Percentiles rank a stretch among this genome's conserved stretches.
Evolutionary conservation across 2,888 invertebrate genomes (phyloP).

Genomic region (Acanthococcus lagerstroemiae): DNA sequence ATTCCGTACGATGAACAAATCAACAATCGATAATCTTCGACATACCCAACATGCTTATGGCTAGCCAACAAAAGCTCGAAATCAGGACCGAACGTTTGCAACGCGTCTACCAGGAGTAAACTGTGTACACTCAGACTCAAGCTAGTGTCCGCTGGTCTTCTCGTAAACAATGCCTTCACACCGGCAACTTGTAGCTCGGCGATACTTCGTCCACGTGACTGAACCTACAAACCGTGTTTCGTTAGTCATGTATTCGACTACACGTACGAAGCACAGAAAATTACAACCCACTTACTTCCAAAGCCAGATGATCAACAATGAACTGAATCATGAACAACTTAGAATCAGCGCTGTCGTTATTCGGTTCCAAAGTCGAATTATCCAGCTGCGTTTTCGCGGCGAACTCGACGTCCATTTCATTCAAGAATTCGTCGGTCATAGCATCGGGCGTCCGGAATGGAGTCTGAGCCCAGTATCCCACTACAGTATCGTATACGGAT

Average conservation of each 20-base stretch:
- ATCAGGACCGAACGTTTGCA: conserved; percentile 90
- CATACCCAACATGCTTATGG: conserved; percentile 81
- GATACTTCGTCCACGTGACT: conserved; percentile 76
- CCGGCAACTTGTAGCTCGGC: conserved; percentile 89
- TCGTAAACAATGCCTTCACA: conserved; percentile 64
- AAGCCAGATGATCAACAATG: conserved; percentile 72
- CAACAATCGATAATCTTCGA: too few relatives aligned
- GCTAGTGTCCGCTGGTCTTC: conserved; percentile 62
- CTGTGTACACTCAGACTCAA: conserved; percentile 83
- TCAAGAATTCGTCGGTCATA: conserved; percentile 44
- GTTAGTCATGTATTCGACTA: background rate
- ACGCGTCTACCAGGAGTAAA: conserved; percentile 81
- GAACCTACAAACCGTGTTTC: conserved; percentile 48
- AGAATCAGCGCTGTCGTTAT: conserved; percentile 40
- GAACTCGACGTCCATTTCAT: conserved; percentile 45
- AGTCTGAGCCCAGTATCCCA: conserved; percentile 24
- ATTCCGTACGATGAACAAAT: too few relatives aligned
- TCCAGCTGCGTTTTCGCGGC: background rate
- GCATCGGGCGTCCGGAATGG: conserved; percentile 24
- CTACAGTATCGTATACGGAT: conserved; percentile 43
- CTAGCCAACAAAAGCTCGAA: conserved; percentile 90
- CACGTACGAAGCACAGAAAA: background rate
- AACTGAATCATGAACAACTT: conserved; percentile 72
- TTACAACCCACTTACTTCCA: conserved; percentile 58
- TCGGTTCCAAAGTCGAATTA: background rate